Evolutionary conservation across 2,888 invertebrate genomes (phyloP).

Genomic region (Cabera pusaria): DNA sequence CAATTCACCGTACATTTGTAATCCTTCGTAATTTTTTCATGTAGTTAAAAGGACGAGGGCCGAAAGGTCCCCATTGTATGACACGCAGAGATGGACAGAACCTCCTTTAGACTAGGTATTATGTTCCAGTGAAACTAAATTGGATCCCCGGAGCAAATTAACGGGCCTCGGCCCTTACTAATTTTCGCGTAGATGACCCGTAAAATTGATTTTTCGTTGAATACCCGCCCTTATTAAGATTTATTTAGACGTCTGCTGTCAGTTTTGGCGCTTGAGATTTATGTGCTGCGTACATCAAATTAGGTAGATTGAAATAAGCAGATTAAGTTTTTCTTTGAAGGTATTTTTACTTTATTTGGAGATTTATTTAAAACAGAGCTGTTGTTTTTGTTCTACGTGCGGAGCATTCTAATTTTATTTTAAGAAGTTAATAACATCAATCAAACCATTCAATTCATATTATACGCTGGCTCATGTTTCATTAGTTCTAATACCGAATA

Average conservation of each 20-base stretch:
- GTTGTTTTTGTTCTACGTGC: too few relatives aligned
- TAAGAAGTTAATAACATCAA: too few relatives aligned
- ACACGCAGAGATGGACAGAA: slow-evolving; percentile 21
- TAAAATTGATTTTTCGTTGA: slow-evolving; percentile 48
- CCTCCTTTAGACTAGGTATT: slow-evolving; percentile 17
- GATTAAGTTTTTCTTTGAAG: too few relatives aligned
- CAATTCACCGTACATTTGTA: slow-evolving; percentile 25
- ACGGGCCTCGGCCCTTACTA: slow-evolving; percentile 34
- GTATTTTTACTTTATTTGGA: too few relatives aligned
- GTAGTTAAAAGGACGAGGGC: slow-evolving; percentile 20
- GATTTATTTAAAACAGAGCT: too few relatives aligned
- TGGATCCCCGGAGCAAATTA: slow-evolving; percentile 37
- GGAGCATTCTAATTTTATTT: too few relatives aligned
- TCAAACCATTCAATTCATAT: too few relatives aligned
- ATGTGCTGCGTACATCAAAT: too few relatives aligned
- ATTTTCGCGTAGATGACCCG: slow-evolving; percentile 44
- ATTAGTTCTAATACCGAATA: too few relatives aligned
- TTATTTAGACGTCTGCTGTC: slow-evolving; percentile 18
- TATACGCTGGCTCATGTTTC: too few relatives aligned
- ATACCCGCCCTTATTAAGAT: slow-evolving; percentile 28
- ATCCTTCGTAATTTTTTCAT: slow-evolving; percentile 25
- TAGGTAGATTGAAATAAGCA: too few relatives aligned
- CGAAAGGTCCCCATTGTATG: slow-evolving; percentile 22
- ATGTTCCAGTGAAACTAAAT: slow-evolving; percentile 36
- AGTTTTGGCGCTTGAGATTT: background rate